A percentile compares a stretch with the other conserved stretches of the same genome.
These are phyloP conservation scores for Huso huso DNA, from an alignment of 2,797 vertebrate species.

Conservation along the genomic window DNA sequence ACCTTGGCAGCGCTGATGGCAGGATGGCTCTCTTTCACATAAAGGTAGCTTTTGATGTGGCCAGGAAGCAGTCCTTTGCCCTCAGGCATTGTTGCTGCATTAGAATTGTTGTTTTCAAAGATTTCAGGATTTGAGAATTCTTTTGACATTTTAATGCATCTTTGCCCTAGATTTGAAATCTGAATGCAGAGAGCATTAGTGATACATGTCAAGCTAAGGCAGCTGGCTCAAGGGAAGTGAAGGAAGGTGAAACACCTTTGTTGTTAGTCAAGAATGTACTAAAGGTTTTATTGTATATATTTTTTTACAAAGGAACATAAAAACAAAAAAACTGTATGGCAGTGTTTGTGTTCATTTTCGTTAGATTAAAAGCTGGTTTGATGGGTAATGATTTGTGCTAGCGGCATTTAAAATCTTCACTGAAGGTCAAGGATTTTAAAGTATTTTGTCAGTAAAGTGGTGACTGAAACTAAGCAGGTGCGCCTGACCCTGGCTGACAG, in stretches of 20 bases:
- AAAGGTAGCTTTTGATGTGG: neutral
- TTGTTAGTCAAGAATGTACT: constrained; percentile 27
- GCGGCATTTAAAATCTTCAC: constrained; percentile 49
- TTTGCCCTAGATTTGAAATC: constrained; percentile 59
- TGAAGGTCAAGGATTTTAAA: constrained; percentile 50
- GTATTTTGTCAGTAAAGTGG: constrained; percentile 51
- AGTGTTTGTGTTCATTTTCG: constrained; percentile 45
- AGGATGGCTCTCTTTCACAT: constrained; percentile 2
- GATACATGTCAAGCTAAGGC: constrained; percentile 51
- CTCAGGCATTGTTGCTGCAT: constrained; percentile 27
- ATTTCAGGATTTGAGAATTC: constrained; percentile 44
- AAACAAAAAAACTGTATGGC: constrained; percentile 33
- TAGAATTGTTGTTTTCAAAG: constrained; percentile 41
- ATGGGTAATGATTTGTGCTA: constrained; percentile 53
- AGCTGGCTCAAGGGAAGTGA: constrained; percentile 39
- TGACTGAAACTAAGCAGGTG: constrained; percentile 50
- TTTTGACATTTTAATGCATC: constrained; percentile 61
- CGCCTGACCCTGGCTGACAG: constrained; percentile 45
- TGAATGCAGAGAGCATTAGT: constrained; percentile 9
- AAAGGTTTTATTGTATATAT: constrained; percentile 28
- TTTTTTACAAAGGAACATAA: constrained; percentile 18
- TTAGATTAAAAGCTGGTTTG: constrained; percentile 31
- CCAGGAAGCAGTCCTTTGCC: constrained; percentile 2
- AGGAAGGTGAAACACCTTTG: constrained; percentile 1
- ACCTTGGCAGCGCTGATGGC: constrained; percentile 1